These are phyloP conservation scores for Calephelis nemesis DNA, from an alignment of 1,140 invertebrate species.

Conservation along the genomic window DNA sequence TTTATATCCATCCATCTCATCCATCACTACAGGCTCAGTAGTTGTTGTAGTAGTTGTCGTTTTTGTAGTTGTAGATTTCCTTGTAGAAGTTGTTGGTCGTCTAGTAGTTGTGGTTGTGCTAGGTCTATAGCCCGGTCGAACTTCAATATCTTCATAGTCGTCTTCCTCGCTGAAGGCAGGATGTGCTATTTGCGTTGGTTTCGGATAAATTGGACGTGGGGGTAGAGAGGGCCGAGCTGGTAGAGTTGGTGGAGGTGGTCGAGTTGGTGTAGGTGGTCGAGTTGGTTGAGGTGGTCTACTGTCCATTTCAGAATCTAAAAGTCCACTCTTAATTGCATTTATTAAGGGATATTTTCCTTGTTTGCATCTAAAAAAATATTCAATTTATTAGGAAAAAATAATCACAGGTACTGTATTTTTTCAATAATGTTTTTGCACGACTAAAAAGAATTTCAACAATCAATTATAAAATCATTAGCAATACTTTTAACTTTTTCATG, in stretches of 20 bases:
- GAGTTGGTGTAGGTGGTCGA: background rate
- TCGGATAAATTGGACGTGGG: background rate
- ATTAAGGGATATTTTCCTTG: slow-evolving; percentile 88
- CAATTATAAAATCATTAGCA: too few species aligned
- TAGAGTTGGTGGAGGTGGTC: background rate
- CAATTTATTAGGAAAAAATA: slow-evolving; percentile 2
- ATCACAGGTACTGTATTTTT: too few species aligned
- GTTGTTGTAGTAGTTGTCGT: background rate
- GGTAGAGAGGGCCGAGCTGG: background rate
- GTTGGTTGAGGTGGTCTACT: background rate
- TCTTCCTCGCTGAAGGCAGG: slow-evolving; percentile 51
- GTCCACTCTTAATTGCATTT: slow-evolving; percentile 83
- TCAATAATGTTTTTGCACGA: too few species aligned
- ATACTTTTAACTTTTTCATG: too few species aligned
- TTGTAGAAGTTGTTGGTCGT: background rate
- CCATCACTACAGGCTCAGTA: slow-evolving; percentile 1
- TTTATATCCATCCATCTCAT: background rate
- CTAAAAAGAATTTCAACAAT: too few species aligned
- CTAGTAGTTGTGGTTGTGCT: background rate
- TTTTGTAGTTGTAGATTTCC: background rate
- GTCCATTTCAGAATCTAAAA: slow-evolving; percentile 72
- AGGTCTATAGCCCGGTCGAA: slow-evolving; percentile 42
- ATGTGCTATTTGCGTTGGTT: slow-evolving; percentile 23
- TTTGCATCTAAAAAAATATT: slow-evolving; percentile 79
- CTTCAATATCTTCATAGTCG: slow-evolving; percentile 66